phyloP scores from a whole-genome alignment of 2,888 invertebrate species.

The Chrysolina americana region DNA sequence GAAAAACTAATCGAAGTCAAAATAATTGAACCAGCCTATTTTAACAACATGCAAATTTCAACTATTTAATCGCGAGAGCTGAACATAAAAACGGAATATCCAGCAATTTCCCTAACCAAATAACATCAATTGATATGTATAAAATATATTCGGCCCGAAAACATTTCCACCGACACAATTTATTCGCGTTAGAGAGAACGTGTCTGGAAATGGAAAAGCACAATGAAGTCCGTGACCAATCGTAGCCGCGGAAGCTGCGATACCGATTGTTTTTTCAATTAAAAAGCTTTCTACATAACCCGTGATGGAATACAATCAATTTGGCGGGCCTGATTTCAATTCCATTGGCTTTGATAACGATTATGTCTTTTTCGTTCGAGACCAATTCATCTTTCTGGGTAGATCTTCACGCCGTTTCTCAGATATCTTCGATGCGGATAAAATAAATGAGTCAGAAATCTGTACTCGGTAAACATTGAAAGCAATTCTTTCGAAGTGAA shows the following conservation, averaged over 20 bases:
- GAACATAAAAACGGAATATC: neutral
- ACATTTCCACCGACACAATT: conserved; percentile 7
- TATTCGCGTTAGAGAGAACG: neutral
- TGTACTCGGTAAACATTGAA: too few relatives aligned
- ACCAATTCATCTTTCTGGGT: too few relatives aligned
- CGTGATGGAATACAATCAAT: neutral
- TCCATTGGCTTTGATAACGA: neutral
- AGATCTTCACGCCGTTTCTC: too few relatives aligned
- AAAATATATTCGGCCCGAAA: conserved; percentile 9
- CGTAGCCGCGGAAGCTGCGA: neutral
- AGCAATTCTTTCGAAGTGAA: too few relatives aligned
- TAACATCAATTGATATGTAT: conserved; percentile 12
- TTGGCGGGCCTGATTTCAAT: neutral
- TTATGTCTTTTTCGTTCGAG: too few relatives aligned
- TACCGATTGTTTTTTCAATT: neutral
- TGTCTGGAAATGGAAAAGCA: conserved; percentile 3
- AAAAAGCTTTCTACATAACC: neutral
- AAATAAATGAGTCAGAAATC: too few relatives aligned
- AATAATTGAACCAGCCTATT: too few relatives aligned
- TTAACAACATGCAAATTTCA: neutral
- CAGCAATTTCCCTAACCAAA: neutral
- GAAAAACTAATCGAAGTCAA: too few relatives aligned
- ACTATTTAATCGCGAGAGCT: neutral
- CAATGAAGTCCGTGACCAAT: neutral
- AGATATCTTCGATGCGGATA: too few relatives aligned